phyloP scores from a whole-genome alignment of 2,797 vertebrate genomes.

The Mareca strepera region DNA sequence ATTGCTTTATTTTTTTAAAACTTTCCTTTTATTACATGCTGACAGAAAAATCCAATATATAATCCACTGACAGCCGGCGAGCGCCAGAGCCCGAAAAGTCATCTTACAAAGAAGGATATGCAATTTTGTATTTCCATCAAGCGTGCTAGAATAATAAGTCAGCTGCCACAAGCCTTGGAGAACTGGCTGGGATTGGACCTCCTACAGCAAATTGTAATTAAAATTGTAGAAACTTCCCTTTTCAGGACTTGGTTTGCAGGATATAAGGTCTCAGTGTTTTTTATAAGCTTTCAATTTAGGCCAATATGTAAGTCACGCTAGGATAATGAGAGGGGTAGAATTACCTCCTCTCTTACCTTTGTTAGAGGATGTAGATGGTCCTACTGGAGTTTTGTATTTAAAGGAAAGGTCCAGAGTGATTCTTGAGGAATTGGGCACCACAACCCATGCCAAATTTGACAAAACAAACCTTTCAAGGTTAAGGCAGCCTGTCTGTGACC shows the following conservation, averaged over 20 bases:
- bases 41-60: slow-evolving; percentile 63
- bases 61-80: slow-evolving; percentile 43
- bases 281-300: slow-evolving; percentile 17
- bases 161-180: slow-evolving; percentile 42
- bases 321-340: background rate
- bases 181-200: slow-evolving; percentile 40
- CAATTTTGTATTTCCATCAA: slow-evolving; percentile 68
- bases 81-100: background rate
- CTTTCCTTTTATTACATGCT: slow-evolving; percentile 63
- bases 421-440: background rate
- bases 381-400: background rate
- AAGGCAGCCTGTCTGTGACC: background rate
- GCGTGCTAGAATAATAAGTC: slow-evolving; percentile 57
- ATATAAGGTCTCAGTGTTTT: background rate
- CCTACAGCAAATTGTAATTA: slow-evolving; percentile 58
- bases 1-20: slow-evolving; percentile 26
- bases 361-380: background rate
- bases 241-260: slow-evolving; percentile 26
- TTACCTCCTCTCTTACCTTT: background rate
- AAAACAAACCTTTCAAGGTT: background rate
- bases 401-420: background rate
- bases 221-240: slow-evolving; percentile 48
- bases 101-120: slow-evolving; percentile 57
- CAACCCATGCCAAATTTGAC: background rate
- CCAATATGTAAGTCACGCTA: background rate